Evolutionary conservation across 92 coral and sea anemone genomes (phyloP).

Genomic region (Actinernus sp.): DNA sequence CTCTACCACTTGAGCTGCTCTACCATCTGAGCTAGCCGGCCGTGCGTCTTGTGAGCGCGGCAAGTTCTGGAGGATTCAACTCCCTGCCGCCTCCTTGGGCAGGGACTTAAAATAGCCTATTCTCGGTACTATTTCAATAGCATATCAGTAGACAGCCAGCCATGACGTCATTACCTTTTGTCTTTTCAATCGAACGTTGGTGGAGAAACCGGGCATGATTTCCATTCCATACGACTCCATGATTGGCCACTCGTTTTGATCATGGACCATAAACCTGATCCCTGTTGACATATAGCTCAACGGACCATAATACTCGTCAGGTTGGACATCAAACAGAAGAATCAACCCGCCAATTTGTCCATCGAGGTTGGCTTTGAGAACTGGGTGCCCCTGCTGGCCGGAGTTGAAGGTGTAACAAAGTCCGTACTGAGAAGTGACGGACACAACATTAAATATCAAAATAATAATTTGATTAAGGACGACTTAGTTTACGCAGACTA

Average conservation of each 20-base stretch:
- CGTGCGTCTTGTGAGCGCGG: not conserved
- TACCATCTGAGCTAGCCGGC: not conserved
- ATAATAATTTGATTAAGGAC: too few species aligned
- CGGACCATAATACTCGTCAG: conserved; percentile 62
- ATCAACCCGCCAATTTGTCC: conserved; percentile 23
- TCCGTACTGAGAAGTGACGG: conserved; percentile 28
- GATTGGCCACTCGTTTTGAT: conserved; percentile 25
- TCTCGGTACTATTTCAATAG: too few species aligned
- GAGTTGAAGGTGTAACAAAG: conserved; percentile 70
- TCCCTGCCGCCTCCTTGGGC: too few species aligned
- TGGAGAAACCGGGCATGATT: conserved; percentile 46
- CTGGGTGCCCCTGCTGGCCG: conserved; percentile 40
- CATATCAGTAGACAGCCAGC: too few species aligned
- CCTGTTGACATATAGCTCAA: conserved; percentile 43
- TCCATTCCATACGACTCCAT: conserved; percentile 24
- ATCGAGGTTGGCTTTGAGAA: conserved; percentile 11
- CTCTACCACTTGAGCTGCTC: too few species aligned
- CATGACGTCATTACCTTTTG: conserved; percentile 18
- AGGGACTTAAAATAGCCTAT: too few species aligned
- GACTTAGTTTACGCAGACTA: too few species aligned
- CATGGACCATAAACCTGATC: conserved; percentile 43
- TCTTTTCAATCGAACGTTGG: conserved; percentile 26
- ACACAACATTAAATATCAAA: too few species aligned
- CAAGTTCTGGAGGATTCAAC: not conserved
- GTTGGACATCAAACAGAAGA: conserved; percentile 36